phyloP scores from a whole-genome alignment of 2,888 invertebrate genomes.

The Standfussiana lucernea region DNA sequence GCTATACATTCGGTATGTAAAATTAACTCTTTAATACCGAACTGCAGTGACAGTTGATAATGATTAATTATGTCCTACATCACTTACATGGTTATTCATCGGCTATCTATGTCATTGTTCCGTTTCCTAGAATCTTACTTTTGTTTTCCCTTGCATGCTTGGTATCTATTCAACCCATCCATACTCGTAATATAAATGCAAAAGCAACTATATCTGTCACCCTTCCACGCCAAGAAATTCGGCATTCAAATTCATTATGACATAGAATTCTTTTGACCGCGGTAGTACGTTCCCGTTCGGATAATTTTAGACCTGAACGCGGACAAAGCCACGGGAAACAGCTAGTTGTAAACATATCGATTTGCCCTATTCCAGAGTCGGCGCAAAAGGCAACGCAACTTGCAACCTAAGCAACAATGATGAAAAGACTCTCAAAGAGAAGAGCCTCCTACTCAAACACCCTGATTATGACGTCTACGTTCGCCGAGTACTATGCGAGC shows the following conservation, averaged over 20 bases:
- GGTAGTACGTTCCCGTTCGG: neutral
- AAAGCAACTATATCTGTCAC: neutral
- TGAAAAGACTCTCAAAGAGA: slow-evolving; percentile 83
- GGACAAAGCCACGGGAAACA: too few relatives aligned
- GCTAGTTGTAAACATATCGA: neutral
- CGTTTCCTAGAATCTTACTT: too few relatives aligned
- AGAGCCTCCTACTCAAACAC: slow-evolving; percentile 77
- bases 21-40: neutral
- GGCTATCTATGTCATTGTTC: too few relatives aligned
- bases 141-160: neutral
- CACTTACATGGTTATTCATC: too few relatives aligned
- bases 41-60: neutral
- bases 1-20: neutral
- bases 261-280: neutral
- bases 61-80: neutral
- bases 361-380: slow-evolving; percentile 78
- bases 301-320: neutral
- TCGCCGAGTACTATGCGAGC: slow-evolving; percentile 84
- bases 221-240: neutral
- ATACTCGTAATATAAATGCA: neutral
- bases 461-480: slow-evolving; percentile 87
- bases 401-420: slow-evolving; percentile 83
- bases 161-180: neutral
- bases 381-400: slow-evolving; percentile 88
- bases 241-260: too few relatives aligned